Evolutionary conservation across 2,888 invertebrate genomes (phyloP).

Genomic region (Lasius fuliginosus): DNA sequence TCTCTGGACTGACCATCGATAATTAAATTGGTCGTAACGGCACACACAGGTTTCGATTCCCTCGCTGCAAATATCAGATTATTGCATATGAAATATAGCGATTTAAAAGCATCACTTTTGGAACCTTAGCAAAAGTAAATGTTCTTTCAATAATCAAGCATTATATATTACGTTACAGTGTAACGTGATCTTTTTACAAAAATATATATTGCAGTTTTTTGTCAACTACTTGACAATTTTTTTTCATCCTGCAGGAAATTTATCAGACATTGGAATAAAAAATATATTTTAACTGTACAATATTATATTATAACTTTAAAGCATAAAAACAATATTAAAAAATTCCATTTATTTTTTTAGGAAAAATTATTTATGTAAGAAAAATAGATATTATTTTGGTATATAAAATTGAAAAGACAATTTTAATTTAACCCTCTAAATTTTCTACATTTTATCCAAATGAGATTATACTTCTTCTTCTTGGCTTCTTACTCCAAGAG

Average conservation of each 20-base stretch:
- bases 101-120: slow-evolving; percentile 18
- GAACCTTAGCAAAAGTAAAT: neutral
- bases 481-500: neutral
- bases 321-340: neutral
- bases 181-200: neutral
- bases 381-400: neutral
- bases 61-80: neutral
- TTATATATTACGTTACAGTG: neutral
- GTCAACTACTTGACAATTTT: neutral
- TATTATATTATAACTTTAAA: neutral
- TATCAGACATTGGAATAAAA: neutral
- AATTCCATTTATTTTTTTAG: neutral
- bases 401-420: neutral
- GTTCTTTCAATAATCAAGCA: neutral
- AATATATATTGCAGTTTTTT: neutral
- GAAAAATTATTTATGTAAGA: neutral
- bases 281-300: neutral
- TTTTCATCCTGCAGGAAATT: neutral
- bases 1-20: neutral
- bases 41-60: slow-evolving; percentile 24
- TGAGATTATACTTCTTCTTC: neutral
- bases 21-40: slow-evolving; percentile 24
- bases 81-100: slow-evolving; percentile 3
- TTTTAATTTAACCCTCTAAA: neutral
- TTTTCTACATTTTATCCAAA: slow-evolving; percentile 5